Evolutionary conservation across 1,140 invertebrate genomes (phyloP).

Genomic region (Oncopodura yosiiana): DNA sequence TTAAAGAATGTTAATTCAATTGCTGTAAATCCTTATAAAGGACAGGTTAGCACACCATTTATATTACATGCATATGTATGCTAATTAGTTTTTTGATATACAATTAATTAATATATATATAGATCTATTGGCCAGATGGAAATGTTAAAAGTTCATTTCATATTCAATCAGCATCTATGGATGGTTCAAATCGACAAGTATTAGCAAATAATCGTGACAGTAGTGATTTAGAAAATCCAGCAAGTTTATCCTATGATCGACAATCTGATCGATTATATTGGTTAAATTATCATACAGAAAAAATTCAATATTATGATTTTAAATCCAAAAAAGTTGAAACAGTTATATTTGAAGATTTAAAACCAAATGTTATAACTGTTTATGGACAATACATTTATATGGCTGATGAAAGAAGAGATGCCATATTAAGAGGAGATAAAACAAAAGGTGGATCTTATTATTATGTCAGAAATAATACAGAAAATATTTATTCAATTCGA

Average conservation of each 20-base stretch:
- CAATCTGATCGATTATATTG: conserved; percentile 57
- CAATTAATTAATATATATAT: no score
- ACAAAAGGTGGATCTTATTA: conserved; percentile 40
- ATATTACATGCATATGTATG: conserved; percentile 42
- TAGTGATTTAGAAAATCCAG: conserved; percentile 37
- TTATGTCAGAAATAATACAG: conserved; percentile 49
- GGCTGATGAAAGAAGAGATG: conserved; percentile 47
- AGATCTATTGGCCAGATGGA: conserved; percentile 51
- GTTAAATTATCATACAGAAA: conserved; percentile 38
- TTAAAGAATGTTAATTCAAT: conserved; percentile 45
- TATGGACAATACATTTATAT: conserved; percentile 50
- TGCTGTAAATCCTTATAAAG: conserved; percentile 56
- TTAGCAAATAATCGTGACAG: conserved; percentile 41
- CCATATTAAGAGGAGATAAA: conserved; percentile 50
- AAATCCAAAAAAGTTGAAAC: conserved; percentile 40
- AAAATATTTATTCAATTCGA: conserved; percentile 32
- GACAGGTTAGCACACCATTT: no score
- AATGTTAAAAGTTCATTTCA: conserved; percentile 40
- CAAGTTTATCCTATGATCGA: conserved; percentile 51
- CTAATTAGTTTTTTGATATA: no score
- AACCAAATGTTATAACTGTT: conserved; percentile 49
- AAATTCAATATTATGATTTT: conserved; percentile 57
- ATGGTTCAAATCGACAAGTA: conserved; percentile 36
- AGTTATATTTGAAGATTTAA: conserved; percentile 39
- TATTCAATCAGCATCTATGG: conserved; percentile 54